These are phyloP conservation scores for Boulengeromyrus knoepffleri DNA, from an alignment of 2,113 vertebrate species.

Conservation along the genomic window DNA sequence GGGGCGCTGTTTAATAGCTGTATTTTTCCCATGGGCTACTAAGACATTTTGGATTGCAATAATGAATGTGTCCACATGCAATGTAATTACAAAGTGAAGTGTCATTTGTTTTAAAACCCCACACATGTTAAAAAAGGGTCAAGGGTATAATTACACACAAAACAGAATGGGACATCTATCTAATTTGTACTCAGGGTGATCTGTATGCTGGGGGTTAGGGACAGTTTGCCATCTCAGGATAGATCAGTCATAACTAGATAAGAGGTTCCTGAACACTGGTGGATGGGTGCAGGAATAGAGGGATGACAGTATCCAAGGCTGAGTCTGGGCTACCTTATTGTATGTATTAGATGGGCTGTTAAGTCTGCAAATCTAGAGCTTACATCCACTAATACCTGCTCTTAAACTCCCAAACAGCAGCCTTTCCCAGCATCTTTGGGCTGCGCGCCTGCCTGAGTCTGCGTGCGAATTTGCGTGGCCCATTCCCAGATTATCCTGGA, in stretches of 20 bases:
- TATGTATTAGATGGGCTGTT: neutral
- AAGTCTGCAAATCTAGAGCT: neutral
- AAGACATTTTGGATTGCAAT: neutral
- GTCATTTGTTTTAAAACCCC: neutral
- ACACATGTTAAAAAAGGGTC: neutral
- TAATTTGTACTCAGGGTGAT: neutral
- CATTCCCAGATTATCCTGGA: slow-evolving; percentile 31
- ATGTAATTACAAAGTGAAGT: neutral
- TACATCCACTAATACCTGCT: neutral
- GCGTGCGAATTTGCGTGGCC: slow-evolving; percentile 8
- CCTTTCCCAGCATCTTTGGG: neutral
- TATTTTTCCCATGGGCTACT: neutral
- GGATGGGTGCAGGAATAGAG: neutral
- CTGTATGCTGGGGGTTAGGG: neutral
- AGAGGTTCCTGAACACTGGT: neutral
- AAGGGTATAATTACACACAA: neutral
- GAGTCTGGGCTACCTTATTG: neutral
- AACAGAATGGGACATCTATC: neutral
- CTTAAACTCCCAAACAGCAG: neutral
- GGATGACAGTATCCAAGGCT: neutral
- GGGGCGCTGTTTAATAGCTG: neutral
- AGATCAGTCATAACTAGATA: neutral
- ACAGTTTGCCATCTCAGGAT: neutral
- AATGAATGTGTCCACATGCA: neutral
- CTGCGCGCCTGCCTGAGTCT: neutral